phyloP scores from a whole-genome alignment of 2,113 vertebrate genomes.

The Pyxicephalus adspersus region DNA sequence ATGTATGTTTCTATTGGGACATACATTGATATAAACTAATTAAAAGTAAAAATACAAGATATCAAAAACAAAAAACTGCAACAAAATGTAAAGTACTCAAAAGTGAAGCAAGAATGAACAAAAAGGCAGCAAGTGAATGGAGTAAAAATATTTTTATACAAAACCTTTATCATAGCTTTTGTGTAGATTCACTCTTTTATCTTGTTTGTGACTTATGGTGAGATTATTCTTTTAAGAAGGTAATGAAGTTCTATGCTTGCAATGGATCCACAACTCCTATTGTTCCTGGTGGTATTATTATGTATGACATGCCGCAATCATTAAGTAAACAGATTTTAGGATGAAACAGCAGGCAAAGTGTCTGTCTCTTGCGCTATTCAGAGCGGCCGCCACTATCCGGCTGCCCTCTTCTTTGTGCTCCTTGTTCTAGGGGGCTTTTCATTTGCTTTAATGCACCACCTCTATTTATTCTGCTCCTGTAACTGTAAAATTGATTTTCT shows the following conservation, averaged over 20 bases:
- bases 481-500: constrained; percentile 84
- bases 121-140: background rate
- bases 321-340: constrained; percentile 55
- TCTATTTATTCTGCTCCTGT: constrained; percentile 82
- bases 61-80: too few relatives aligned
- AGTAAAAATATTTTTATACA: background rate
- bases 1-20: too few relatives aligned
- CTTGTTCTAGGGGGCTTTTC: constrained; percentile 59
- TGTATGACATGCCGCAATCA: constrained; percentile 48
- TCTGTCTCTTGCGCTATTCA: constrained; percentile 25
- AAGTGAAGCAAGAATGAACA: too few relatives aligned
- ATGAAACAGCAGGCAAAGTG: constrained; percentile 44
- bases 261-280: constrained; percentile 19
- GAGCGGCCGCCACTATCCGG: constrained; percentile 22
- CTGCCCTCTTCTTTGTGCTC: constrained; percentile 48
- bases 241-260: constrained; percentile 36
- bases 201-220: background rate
- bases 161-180: background rate
- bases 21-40: too few relatives aligned
- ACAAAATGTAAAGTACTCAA: too few relatives aligned
- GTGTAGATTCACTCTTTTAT: background rate
- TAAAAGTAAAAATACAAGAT: too few relatives aligned
- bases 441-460: constrained; percentile 72
- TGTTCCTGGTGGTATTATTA: constrained; percentile 51
- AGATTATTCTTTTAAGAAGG: constrained; percentile 21